phyloP scores from a whole-genome alignment of 1,140 invertebrate genomes.

The Helicorthomorpha holstii region DNA sequence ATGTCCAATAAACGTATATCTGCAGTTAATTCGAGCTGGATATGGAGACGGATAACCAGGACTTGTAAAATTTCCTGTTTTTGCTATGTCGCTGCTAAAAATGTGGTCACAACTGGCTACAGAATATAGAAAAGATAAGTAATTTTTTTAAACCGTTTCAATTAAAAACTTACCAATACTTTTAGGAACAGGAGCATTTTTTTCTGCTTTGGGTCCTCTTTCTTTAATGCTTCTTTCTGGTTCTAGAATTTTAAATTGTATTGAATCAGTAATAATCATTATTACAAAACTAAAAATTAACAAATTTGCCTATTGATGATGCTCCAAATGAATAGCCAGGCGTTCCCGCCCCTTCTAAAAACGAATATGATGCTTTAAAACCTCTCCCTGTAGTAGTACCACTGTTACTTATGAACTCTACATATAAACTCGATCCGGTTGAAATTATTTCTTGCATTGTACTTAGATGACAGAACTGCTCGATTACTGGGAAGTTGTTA shows the following conservation, averaged over 20 bases:
- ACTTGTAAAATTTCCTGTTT: slow-evolving; percentile 59
- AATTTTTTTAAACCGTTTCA: background rate
- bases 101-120: slow-evolving; percentile 49
- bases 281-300: background rate
- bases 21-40: slow-evolving; percentile 51
- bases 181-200: background rate
- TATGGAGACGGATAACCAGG: slow-evolving; percentile 57
- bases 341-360: slow-evolving; percentile 21
- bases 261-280: too few relatives aligned
- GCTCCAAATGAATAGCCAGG: slow-evolving; percentile 24
- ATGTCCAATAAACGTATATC: slow-evolving; percentile 64
- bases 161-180: background rate
- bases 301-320: slow-evolving; percentile 24
- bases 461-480: slow-evolving; percentile 58
- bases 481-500: slow-evolving; percentile 44
- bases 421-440: slow-evolving; percentile 53
- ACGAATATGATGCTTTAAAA: slow-evolving; percentile 66
- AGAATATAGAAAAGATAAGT: background rate
- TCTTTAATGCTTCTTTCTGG: background rate
- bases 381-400: slow-evolving; percentile 63
- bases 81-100: slow-evolving; percentile 57
- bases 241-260: background rate
- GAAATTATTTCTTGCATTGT: slow-evolving; percentile 58
- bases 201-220: background rate
- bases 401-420: slow-evolving; percentile 66